These are phyloP conservation scores for human (Homo sapiens) DNA, from an alignment of 2,113 vertebrate genomes.

Conservation along the genomic window GRCh38 chr2:133487001-133487500, in stretches of 20 bases:
- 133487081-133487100: conserved; percentile 67
- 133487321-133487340: conserved; percentile 3
- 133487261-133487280: conserved; percentile 8
- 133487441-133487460: background rate
- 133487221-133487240: conserved; percentile 74
- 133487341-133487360: conserved; percentile 30
- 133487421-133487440: background rate
- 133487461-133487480: background rate
- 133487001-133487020: background rate
- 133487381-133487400: background rate
- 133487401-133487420: background rate
- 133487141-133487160: conserved; percentile 56
- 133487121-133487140: conserved; percentile 63
- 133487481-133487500: background rate
- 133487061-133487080: conserved; percentile 70
- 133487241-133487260: conserved; percentile 38
- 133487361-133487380: background rate
- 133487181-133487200: conserved; percentile 47
- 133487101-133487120: conserved; percentile 75
- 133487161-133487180: conserved; percentile 63
- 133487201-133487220: conserved; percentile 75
- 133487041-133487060: conserved; percentile 73
- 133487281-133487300: conserved; percentile 56
- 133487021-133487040: conserved; percentile 51
- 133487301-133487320: conserved; percentile 54